Evolutionary conservation across 2,888 invertebrate species (phyloP), one percentile per base, ranked within the genome.

Genomic region (Seira sanloemensis): DNA sequence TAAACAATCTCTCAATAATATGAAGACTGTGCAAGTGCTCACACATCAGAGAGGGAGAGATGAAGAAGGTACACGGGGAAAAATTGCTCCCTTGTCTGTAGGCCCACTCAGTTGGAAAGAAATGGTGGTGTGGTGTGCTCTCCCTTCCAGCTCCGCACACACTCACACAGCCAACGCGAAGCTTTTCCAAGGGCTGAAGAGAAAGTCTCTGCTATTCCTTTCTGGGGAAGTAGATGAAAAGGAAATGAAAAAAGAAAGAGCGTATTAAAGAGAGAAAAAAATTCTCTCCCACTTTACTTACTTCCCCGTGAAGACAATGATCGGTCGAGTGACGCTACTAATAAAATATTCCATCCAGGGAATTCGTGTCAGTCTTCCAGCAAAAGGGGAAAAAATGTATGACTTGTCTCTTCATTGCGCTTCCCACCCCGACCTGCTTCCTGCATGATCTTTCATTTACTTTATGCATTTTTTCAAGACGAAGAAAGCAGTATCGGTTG

Each of bases 271-370:
- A 69, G 46, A 58, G 50, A 78, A 65, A 71, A 24, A 66, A 27
- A 78, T 58, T 26, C 16, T 46, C 58, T 77, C 50, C 25, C 25
- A 26, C 37, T 24, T 37, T 58, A 65, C 58, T 71, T 27, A n/a
- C 72, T 66, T 77, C 67, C 67, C 77, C 66, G 58, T 74, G 78
- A 83, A 83, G 83, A 83, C 83, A 83, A 83, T 83, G 83, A 83
- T 83, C 83, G 83, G 83, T 78, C 78, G 83, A 83, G 83, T 83
- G 83, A 83, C 83, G 83, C 78, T 83, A 74, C 83, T 83, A 83
- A 83, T 83, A 83, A 83, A 83, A 83, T 83, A 83, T 83, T 83
- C 83, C 83, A 83, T 73, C 83, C 83, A 83, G 83, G 83, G 83
- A 83, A 83, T 83, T 83, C 83, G 78, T 78, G 83, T 83, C 83